Evolutionary conservation across 1,140 invertebrate species (phyloP), one percentile per base, ranked within the genome.

Genomic region (Eriocheir sinensis): DNA sequence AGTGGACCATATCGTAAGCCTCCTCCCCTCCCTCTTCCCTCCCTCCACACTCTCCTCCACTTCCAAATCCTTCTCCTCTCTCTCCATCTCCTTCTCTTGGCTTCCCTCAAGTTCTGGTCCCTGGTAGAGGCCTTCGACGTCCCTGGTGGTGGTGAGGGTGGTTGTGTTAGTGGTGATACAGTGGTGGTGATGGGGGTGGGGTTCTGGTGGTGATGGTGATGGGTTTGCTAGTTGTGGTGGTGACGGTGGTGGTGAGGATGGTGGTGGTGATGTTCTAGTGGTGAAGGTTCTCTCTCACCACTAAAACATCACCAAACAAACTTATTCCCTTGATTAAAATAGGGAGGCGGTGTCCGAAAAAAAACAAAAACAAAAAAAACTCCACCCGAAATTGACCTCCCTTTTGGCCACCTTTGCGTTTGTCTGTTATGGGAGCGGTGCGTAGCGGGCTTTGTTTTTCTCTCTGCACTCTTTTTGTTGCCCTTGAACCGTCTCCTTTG

Each of bases 1-100:
- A 21, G 94, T 95, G 15, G 94, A 91, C 94, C 94, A 95, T 27
- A 95, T 83, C 21, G 94, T 95, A 32, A 95, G 72, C 41, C 38
- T 86, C 30, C 32, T 48, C 9, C 91, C 86, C 8, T 94, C 85
- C 27, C 93, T 79, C 21, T 94, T 27, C 0, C 32, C n/a, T 0
- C 60, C 91, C 15, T 34, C 91, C 8, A 36, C n/a, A 34, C 21
- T 17, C 60, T 34, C 53, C 41, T 44, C n/a, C n/a, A 38, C 48
- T 40, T 38, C 36, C 36, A 27, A 12, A 4, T 38, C 40, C 41
- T 91, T 80, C n/a, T 48, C 36, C 17, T 41, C 34, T n/a, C n/a
- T n/a, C 21, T 27, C 44, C 40, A 0, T 72, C 4, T 21, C 93
- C n/a, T 48, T 17, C 2, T 2, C 53, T 34, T 89, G 30, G 72